Evolutionary conservation across 2,113 vertebrate species (phyloP).

Genomic region (Zingel zingel): DNA sequence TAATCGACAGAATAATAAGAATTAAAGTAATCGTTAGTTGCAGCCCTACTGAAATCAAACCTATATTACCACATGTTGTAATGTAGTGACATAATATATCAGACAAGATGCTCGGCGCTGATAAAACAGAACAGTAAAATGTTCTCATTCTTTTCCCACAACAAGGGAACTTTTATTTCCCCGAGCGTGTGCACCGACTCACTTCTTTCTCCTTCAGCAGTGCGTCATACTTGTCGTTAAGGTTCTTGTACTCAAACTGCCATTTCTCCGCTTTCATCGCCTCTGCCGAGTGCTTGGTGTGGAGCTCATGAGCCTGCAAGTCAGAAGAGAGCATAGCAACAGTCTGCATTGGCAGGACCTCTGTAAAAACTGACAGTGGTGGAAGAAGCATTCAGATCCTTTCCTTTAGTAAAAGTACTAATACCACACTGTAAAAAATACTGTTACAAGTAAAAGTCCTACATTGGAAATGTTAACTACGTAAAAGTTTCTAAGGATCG

Average conservation of each 20-base stretch:
- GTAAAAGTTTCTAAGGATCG: too few species aligned
- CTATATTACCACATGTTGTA: background rate
- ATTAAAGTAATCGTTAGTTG: too few species aligned
- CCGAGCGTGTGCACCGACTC: conserved; percentile 39
- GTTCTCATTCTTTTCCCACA: background rate
- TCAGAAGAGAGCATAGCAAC: conserved; percentile 41
- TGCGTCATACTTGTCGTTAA: conserved; percentile 89
- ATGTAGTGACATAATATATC: too few species aligned
- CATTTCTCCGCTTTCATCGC: conserved; percentile 92
- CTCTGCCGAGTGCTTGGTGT: conserved; percentile 87
- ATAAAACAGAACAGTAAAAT: background rate
- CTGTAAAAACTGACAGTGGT: background rate
- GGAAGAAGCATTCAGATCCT: too few species aligned
- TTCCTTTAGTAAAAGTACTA: too few species aligned
- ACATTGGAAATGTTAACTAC: too few species aligned
- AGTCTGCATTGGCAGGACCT: conserved; percentile 27
- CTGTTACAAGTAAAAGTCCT: too few species aligned
- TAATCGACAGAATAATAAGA: too few species aligned
- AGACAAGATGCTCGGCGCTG: background rate
- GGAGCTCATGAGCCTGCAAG: conserved; percentile 88
- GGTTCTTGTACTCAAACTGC: conserved; percentile 91
- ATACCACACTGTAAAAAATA: too few species aligned
- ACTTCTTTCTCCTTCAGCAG: conserved; percentile 93
- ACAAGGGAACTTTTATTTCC: background rate
- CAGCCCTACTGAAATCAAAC: too few species aligned